A percentile compares a stretch with the other conserved stretches of the same genome.
These are phyloP conservation scores for Galaxias olidus DNA, from an alignment of 2,797 vertebrate species.

Conservation along the genomic window DNA sequence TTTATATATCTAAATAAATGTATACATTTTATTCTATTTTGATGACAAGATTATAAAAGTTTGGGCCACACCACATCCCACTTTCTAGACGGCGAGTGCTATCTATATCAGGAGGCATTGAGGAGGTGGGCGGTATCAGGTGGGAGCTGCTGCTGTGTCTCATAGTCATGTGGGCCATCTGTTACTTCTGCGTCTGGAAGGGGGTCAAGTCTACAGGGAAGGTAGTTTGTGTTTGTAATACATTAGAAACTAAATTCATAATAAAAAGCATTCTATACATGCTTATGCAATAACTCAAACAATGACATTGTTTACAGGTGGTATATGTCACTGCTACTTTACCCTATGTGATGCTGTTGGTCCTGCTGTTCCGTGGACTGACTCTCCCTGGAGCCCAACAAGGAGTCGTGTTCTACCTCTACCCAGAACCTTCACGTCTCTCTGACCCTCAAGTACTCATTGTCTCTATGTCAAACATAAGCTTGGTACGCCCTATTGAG, in stretches of 20 bases:
- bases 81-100: conserved; percentile 65
- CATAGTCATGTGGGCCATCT: too few species aligned
- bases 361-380: conserved; percentile 73
- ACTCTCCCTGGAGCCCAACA: conserved; percentile 74
- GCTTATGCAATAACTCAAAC: neutral
- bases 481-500: too few species aligned
- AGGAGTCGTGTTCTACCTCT: conserved; percentile 72
- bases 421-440: conserved; percentile 68
- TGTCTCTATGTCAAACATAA: neutral
- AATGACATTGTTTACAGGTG: conserved; percentile 52
- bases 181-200: too few species aligned
- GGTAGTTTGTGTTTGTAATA: too few species aligned
- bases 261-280: neutral
- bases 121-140: conserved; percentile 68
- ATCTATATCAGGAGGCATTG: conserved; percentile 70
- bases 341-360: conserved; percentile 73
- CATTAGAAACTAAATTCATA: neutral
- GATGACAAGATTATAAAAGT: too few species aligned
- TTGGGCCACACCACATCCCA: too few species aligned
- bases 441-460: conserved; percentile 68
- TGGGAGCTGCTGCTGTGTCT: conserved; percentile 70
- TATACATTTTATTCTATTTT: too few species aligned
- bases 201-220: conserved; percentile 77
- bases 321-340: conserved; percentile 79
- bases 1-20: too few species aligned